These are phyloP conservation scores for Lasioglossum pauxillum DNA, from an alignment of 2,888 invertebrate genomes.

Conservation along the genomic window DNA sequence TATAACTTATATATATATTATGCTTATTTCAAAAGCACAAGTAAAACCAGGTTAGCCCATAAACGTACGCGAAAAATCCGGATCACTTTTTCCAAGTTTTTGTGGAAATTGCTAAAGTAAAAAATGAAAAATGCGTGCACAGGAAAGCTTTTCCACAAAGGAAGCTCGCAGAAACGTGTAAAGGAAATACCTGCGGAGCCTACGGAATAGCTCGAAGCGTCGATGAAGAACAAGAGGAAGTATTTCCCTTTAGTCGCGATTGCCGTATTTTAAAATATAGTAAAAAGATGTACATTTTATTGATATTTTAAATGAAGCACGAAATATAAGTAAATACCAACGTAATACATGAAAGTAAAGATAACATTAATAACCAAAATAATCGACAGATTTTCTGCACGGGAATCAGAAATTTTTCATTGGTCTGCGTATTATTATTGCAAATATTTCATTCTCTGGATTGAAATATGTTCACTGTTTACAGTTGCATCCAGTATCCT, in stretches of 20 bases:
- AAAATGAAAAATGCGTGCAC: neutral
- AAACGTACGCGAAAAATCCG: neutral
- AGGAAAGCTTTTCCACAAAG: conserved; percentile 5
- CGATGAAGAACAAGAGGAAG: conserved; percentile 3
- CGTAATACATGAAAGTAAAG: neutral
- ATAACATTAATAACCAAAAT: neutral
- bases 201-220: conserved; percentile 1
- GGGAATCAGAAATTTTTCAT: neutral
- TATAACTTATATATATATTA: neutral
- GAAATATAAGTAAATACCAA: neutral
- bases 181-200: conserved; percentile 15
- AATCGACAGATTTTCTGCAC: neutral
- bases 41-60: neutral
- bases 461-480: neutral
- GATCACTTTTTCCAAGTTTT: neutral
- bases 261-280: neutral
- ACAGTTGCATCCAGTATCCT: neutral
- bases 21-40: neutral
- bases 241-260: neutral
- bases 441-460: neutral
- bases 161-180: conserved; percentile 10
- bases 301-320: neutral
- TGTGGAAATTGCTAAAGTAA: neutral
- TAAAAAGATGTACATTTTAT: neutral
- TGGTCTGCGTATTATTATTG: neutral